A percentile compares a stretch with the other conserved stretches of the same genome.
These are phyloP conservation scores for Poecilia wingei DNA, from an alignment of 2,797 vertebrate species.

Conservation along the genomic window DNA sequence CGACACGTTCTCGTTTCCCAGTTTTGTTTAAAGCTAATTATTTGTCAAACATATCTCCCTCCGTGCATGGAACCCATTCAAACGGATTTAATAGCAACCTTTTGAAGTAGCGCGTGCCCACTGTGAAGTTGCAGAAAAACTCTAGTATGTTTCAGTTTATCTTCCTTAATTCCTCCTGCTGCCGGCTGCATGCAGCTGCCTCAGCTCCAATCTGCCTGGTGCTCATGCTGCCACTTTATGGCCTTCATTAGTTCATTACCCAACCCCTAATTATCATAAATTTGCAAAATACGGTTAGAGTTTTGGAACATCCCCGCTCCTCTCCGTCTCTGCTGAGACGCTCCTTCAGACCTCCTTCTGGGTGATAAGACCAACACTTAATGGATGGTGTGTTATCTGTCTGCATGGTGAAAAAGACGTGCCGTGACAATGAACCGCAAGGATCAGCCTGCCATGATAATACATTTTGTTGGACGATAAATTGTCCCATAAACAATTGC, in stretches of 20 bases:
- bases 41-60: background rate
- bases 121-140: slow-evolving; percentile 33
- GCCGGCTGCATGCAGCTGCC: slow-evolving; percentile 38
- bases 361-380: slow-evolving; percentile 17
- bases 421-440: background rate
- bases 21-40: background rate
- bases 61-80: background rate
- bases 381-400: slow-evolving; percentile 11
- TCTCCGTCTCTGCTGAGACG: slow-evolving; percentile 26
- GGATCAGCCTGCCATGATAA: no score
- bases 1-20: background rate
- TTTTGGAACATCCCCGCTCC: slow-evolving; percentile 39
- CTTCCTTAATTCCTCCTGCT: slow-evolving; percentile 32
- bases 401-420: background rate
- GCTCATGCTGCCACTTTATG: slow-evolving; percentile 39
- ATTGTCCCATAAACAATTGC: no score
- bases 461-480: no score
- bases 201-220: slow-evolving; percentile 24
- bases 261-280: slow-evolving; percentile 57
- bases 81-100: slow-evolving; percentile 10
- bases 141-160: slow-evolving; percentile 37
- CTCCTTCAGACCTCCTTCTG: slow-evolving; percentile 39
- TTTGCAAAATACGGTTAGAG: slow-evolving; percentile 40
- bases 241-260: slow-evolving; percentile 61
- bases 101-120: slow-evolving; percentile 3